Evolutionary conservation across 2,888 invertebrate genomes (phyloP), one percentile per base, ranked within the genome.

Genomic region (Tigriopus californicus): DNA sequence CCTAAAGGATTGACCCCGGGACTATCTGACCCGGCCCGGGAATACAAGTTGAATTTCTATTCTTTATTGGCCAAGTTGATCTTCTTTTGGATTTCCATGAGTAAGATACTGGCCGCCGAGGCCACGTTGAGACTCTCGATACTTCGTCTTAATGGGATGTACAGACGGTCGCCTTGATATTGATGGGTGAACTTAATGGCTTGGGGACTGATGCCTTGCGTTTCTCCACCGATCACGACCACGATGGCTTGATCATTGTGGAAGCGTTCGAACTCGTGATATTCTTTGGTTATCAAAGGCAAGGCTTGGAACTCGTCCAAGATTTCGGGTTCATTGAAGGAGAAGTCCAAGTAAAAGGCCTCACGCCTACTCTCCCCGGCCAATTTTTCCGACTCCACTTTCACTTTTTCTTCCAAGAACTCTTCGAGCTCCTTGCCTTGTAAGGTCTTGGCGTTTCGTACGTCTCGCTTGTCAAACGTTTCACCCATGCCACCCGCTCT

Each of bases 141-240:
- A 6, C 79, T 78, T 67, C 77, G 78, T 61, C 77, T 77, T 66
- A 92, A 71, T 0, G 92, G 91, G 64, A 94, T 82, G 69, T 84
- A 80, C 40, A 92, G 68, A 64, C 83, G 76, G 33, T 77, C 69
- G 11, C 83, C 83, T 59, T 77, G 74, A 61, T 70, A 73, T 41
- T 71, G 68, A 40, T 72, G 68, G n/a, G 80, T 78, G 62, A 85
- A 74, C 64, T 79, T 67, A 18, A 67, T 81, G 5, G 85, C 81
- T 25, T 82, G 77, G 20, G 75, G 69, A 72, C 86, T 85, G n/a
- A 92, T 74, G 0, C 92, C 89, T 69, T 83, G 79, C 8, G 88
- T 88, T 73, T 94, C 94, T 10, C 91, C 91, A 13, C 91, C 89
- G 64, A 92, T 75, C 41, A 92, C 76, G 4, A 94, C 69, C 40